phyloP scores from a whole-genome alignment of 2,888 invertebrate species.

The Tinea pellionella region DNA sequence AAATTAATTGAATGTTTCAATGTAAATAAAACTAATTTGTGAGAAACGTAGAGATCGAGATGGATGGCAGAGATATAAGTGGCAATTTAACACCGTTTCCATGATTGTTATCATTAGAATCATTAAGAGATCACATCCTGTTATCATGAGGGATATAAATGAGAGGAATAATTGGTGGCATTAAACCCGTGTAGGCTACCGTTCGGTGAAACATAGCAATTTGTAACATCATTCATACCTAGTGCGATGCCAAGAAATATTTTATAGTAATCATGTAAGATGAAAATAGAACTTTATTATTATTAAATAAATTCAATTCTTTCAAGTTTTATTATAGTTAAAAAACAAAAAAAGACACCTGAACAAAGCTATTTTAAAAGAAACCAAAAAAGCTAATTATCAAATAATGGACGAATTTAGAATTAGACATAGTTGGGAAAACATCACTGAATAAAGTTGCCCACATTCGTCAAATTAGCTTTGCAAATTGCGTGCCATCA shows the following conservation, averaged over 20 bases:
- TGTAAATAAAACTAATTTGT: background rate
- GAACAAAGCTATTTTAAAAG: background rate
- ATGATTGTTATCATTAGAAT: conserved; percentile 14
- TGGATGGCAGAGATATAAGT: background rate
- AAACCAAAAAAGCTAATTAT: background rate
- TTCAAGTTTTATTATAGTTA: too few species aligned
- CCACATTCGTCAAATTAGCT: conserved; percentile 7
- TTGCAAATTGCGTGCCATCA: conserved; percentile 41
- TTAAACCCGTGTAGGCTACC: background rate
- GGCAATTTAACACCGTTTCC: background rate
- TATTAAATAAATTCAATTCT: too few species aligned
- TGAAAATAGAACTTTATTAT: background rate
- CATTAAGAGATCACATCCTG: conserved; percentile 28
- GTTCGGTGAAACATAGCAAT: background rate
- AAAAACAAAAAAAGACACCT: background rate
- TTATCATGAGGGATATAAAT: conserved; percentile 24
- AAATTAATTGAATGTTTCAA: conserved; percentile 3
- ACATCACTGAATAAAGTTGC: conserved; percentile 15
- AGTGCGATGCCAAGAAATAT: background rate
- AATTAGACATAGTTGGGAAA: conserved; percentile 10
- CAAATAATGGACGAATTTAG: background rate
- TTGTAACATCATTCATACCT: background rate
- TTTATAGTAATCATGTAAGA: background rate
- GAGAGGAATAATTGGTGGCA: conserved; percentile 20
- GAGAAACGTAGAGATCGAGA: background rate